Percentiles rank a stretch among this genome's conserved stretches.
phyloP scores from a whole-genome alignment of 2,888 invertebrate species.

The Polylopha cassiicola region DNA sequence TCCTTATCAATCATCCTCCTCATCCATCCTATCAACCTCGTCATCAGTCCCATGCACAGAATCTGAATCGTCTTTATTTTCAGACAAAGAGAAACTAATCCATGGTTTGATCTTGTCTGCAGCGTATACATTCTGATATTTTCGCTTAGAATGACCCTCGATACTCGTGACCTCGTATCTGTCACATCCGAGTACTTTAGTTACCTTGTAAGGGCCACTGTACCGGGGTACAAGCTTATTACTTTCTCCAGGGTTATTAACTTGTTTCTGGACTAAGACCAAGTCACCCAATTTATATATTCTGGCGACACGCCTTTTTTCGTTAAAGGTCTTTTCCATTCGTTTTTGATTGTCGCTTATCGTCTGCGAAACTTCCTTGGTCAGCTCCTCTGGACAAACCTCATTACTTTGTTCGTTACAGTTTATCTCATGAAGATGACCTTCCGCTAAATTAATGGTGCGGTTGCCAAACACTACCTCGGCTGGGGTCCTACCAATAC shows the following conservation, averaged over 20 bases:
- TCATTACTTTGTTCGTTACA: not conserved
- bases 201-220: constrained; percentile 2
- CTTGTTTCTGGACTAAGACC: not conserved
- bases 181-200: not conserved
- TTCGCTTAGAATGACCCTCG: constrained; percentile 7
- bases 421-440: not conserved
- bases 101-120: constrained; percentile 18
- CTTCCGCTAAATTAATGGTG: constrained; percentile 4
- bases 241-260: constrained; percentile 3
- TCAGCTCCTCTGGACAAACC: not conserved
- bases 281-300: not conserved
- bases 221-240: constrained; percentile 2
- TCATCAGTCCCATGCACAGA: not conserved
- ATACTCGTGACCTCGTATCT: constrained; percentile 12
- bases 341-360: not conserved
- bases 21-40: not conserved
- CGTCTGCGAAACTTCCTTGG: not conserved
- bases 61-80: not conserved
- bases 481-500: constrained; percentile 9
- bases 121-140: constrained; percentile 10
- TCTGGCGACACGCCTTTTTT: not conserved
- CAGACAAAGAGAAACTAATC: constrained; percentile 2
- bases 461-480: constrained; percentile 13
- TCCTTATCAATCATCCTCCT: not conserved
- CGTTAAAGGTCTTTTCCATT: not conserved